Evolutionary conservation across 2,113 vertebrate genomes (phyloP).

Genomic region (Hydrolagus affinis): DNA sequence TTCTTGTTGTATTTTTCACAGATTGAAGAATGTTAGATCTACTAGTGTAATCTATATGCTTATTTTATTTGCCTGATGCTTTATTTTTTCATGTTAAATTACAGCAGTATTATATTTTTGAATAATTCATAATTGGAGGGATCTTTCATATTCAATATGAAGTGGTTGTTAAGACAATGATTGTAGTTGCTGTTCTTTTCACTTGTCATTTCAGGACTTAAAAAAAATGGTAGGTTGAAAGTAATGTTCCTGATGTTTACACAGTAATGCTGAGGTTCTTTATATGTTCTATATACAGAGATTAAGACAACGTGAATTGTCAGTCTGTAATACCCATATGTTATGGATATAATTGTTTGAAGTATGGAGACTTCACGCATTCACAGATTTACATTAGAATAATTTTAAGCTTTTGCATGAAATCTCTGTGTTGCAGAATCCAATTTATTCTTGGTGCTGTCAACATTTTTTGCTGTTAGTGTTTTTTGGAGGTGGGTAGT

Average conservation of each 20-base stretch:
- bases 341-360: background rate
- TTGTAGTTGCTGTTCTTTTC: background rate
- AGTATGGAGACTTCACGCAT: background rate
- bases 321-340: background rate
- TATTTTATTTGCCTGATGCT: background rate
- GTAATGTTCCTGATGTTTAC: background rate
- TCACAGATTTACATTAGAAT: background rate
- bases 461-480: background rate
- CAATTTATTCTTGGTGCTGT: background rate
- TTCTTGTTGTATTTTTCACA: background rate
- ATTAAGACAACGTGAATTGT: background rate
- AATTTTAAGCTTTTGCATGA: background rate
- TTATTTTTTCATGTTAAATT: background rate
- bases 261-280: background rate
- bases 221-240: background rate
- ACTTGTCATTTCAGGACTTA: background rate
- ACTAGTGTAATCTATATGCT: background rate
- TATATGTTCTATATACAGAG: background rate
- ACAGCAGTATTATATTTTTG: background rate
- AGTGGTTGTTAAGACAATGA: background rate
- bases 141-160: background rate
- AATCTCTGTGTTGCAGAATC: slow-evolving; percentile 1
- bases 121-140: background rate
- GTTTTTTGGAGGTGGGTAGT: background rate
- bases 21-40: background rate